Percentiles rank a stretch among this genome's conserved stretches.
Conservation (phyloP, 2,113 vertebrate species). For the Menura novaehollandiae region DNA sequence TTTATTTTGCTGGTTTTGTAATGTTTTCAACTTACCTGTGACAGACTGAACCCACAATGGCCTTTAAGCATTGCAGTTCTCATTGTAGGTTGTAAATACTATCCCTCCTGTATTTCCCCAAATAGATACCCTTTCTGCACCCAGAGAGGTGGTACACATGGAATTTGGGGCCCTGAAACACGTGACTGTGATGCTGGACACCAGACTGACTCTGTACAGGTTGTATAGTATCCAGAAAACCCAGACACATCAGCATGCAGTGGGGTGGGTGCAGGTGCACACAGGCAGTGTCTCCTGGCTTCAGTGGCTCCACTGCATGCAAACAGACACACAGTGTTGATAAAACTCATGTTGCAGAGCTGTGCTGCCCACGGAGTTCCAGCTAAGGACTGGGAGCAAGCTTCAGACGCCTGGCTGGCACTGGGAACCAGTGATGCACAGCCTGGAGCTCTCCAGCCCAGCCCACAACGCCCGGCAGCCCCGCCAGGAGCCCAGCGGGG, state of each 20-base stretch:
- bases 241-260: accelerated
- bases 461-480: accelerated
- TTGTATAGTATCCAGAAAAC: background rate
- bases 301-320: background rate
- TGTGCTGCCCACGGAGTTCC: background rate
- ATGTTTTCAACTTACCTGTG: background rate
- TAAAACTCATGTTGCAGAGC: background rate
- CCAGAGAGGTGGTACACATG: accelerated
- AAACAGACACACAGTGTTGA: accelerated
- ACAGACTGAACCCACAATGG: background rate
- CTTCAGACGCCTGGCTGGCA: accelerated
- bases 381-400: background rate
- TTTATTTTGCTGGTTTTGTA: background rate
- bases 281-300: accelerated
- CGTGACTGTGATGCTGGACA: background rate
- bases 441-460: background rate
- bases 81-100: background rate
- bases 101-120: background rate
- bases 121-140: accelerated
- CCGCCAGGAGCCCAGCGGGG: background rate
- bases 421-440: accelerated
- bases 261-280: accelerated
- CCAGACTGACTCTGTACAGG: too few species aligned
- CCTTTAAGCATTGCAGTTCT: background rate
- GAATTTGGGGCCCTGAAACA: background rate